These are phyloP conservation scores for Acronicta alni DNA, from an alignment of 2,888 invertebrate species.

Conservation along the genomic window DNA sequence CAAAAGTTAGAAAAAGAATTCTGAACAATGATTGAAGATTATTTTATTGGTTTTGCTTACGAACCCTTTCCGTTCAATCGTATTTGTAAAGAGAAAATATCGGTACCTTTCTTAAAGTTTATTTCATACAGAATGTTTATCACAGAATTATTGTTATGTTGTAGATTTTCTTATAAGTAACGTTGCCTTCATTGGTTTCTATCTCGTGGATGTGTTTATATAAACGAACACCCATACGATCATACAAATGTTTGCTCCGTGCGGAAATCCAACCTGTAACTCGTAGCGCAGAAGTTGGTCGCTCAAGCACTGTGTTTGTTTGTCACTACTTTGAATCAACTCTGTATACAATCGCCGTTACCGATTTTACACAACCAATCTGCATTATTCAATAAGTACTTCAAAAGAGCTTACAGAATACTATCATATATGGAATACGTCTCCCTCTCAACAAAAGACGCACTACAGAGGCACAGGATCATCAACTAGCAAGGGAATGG, in stretches of 20 bases:
- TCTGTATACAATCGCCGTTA: too few relatives aligned
- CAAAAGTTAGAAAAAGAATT: slow-evolving; percentile 44
- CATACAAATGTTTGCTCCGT: too few relatives aligned
- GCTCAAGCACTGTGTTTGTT: too few relatives aligned
- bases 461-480: slow-evolving; percentile 23
- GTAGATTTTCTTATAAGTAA: background rate
- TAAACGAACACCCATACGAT: too few relatives aligned
- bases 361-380: too few relatives aligned
- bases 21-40: slow-evolving; percentile 42
- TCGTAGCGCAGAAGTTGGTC: too few relatives aligned
- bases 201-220: too few relatives aligned
- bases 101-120: slow-evolving; percentile 7
- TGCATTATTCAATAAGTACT: too few relatives aligned
- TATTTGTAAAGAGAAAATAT: slow-evolving; percentile 16
- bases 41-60: slow-evolving; percentile 30
- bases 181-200: too few relatives aligned
- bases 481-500: slow-evolving; percentile 56
- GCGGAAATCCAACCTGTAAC: too few relatives aligned
- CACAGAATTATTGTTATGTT: slow-evolving; percentile 1
- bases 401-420: slow-evolving; percentile 26
- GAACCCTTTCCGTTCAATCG: slow-evolving; percentile 17
- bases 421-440: slow-evolving; percentile 35
- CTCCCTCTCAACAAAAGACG: slow-evolving; percentile 30
- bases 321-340: too few relatives aligned
- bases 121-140: slow-evolving; percentile 6